Evolutionary conservation across 2,113 vertebrate species (phyloP), one percentile per base, ranked within the genome.

Genomic region (Eudyptes chrysolophus): DNA sequence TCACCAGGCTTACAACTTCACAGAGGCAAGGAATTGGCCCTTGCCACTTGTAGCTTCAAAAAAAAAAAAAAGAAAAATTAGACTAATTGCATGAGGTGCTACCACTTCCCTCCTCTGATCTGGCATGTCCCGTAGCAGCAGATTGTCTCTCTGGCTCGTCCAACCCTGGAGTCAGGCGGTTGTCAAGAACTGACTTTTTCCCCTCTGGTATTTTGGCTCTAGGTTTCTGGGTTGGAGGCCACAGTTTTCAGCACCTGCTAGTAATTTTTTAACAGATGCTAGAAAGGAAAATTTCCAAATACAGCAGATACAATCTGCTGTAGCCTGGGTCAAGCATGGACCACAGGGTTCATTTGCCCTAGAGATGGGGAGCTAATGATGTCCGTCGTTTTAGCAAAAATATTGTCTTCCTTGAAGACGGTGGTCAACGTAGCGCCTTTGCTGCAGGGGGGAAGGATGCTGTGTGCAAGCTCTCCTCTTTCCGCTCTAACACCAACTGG

Each of bases 201-300:
- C 92, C 94, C 96, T 96, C 92, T 91, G 84, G 95, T 96, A 91
- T 95, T 94, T 96, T 96, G 97, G 95, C 95, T 97, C 86, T 55
- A 48, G 90, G 58, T 96, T 66, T 81, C 80, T 52, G 70, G 52
- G 80, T 96, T 90, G 86, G 94, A 95, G 92, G 72, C 84, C 3
- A 7, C 81, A 42, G 36, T 96, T 95, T 88, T 86, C 94, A 84
- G 75, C 97, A 98, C 97, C 97, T 97, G 97, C 85, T 96, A 97
- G 90, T 90, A 89, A 79, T 96, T 96, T 94, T 91, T 95, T 86
- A 94, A 70, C 95, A 97, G 95, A 97, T 94, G 97, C 94, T 97
- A 86, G 92, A 92, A 92, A 95, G 89, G 86, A 84, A 92, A 86
- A 66, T 84, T 78, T 96, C 93, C 96, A 96, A 96, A 85, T 71